Base-by-base conservation (phyloP, 2,888 invertebrate species). In the Candidula unifasciata region DNA sequence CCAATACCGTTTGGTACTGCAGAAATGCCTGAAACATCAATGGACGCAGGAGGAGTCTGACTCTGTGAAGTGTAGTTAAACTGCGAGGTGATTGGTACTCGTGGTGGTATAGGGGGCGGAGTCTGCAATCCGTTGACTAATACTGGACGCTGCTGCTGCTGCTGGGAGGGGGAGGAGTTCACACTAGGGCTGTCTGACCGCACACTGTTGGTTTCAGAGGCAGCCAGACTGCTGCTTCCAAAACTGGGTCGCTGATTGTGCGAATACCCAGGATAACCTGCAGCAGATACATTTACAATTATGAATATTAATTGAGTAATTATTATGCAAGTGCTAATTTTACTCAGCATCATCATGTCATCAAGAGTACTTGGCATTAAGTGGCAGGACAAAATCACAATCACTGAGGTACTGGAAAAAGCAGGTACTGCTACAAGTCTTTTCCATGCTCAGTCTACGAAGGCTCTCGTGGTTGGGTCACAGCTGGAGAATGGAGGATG, bases 181-280 rank as follows among this genome's bases (percentile, higher is more conserved):
- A 89, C 64, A 54, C 88, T 84, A 5, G 92, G 92, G 86, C 91
- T 92, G 85, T 92, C 91, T 24, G 92, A 92, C 16, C 92, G 87
- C 3, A 96, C 95, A 88, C 97, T 96, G 27, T 97, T 97, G 93
- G 97, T 97, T 93, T 97, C 97, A 13, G 97, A 97, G 82, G 93
- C 97, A 16, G 93, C 97, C 6, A 97, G 97, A 93, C 97, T 97
- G 79, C 97, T 96, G 86, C 97, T 95, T 89, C 96, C 96, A 93
- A 97, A 95, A 94, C 97, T 97, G 64, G 97, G 97, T 93, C 97
- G 97, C 82, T 97, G 95, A 88, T 96, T 97, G 77, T 97, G 95
- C 94, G 89, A 71, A 76, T 86, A 86, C n/a, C 78, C 80, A 64
- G 82, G 68, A 78, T 79, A 35, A 0, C 60, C 77, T 78, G 77